Evolutionary conservation across 1,140 invertebrate species (phyloP).

Genomic region (Drosophila erecta): DNA sequence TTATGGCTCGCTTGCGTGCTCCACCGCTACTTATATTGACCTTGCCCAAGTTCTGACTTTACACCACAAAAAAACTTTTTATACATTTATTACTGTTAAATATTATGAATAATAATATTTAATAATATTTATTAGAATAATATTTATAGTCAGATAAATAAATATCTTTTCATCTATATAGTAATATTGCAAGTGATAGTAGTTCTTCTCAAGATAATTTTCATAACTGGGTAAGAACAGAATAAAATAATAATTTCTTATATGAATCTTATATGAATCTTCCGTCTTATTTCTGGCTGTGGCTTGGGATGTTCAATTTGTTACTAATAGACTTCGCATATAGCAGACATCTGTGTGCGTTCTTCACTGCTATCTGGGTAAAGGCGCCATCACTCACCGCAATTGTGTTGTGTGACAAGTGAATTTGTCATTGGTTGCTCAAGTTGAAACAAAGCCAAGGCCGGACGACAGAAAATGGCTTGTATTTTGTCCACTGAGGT

Average conservation of each 20-base stretch:
- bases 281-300: neutral
- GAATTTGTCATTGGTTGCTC: slow-evolving; percentile 72
- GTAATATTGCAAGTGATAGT: too few species aligned
- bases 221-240: too few species aligned
- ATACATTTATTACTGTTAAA: too few species aligned
- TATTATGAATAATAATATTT: too few species aligned
- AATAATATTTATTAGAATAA: too few species aligned
- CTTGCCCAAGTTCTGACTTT: slow-evolving; percentile 12
- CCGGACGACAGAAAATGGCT: slow-evolving; percentile 51
- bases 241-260: too few species aligned
- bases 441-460: slow-evolving; percentile 74
- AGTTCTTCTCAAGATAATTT: too few species aligned
- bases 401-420: slow-evolving; percentile 78
- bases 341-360: slow-evolving; percentile 61
- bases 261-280: neutral
- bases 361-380: slow-evolving; percentile 5
- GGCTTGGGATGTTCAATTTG: slow-evolving; percentile 60
- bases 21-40: slow-evolving; percentile 26
- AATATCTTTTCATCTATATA: too few species aligned
- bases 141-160: too few species aligned
- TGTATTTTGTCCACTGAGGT: slow-evolving; percentile 15
- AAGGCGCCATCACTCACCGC: slow-evolving; percentile 54
- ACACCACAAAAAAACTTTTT: slow-evolving; percentile 3
- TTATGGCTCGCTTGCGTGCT: slow-evolving; percentile 75
- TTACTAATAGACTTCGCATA: slow-evolving; percentile 75